phyloP scores from a whole-genome alignment of 2,113 vertebrate genomes.

The Ctenodactylus gundi region DNA sequence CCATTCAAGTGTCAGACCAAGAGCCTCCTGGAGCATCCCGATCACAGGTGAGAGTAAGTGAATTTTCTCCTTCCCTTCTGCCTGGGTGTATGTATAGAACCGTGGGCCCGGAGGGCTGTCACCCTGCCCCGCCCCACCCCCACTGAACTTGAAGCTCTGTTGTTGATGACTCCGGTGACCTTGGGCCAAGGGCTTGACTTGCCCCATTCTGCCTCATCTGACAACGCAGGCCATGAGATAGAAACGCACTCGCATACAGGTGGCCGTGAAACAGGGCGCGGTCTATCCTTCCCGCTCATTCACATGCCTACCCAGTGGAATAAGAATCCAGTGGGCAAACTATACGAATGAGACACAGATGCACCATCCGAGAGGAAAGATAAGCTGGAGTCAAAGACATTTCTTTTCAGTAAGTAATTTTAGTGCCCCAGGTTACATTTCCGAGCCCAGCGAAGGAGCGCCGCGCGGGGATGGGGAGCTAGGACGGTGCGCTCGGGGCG shows the following conservation, averaged over 20 bases:
- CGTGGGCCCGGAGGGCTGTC: no score
- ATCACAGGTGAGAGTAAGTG: not conserved
- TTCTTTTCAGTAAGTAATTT: slow-evolving; percentile 16
- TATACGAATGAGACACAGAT: slow-evolving; percentile 22
- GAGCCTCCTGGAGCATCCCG: not conserved
- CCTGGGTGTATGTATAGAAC: not conserved
- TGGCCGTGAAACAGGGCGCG: no score
- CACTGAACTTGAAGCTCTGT: not conserved
- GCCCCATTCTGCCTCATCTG: not conserved
- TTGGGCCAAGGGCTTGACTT: not conserved
- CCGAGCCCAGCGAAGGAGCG: not conserved
- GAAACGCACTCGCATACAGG: no score
- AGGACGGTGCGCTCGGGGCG: not conserved
- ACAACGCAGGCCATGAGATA: no score
- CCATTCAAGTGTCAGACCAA: not conserved
- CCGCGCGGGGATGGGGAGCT: not conserved
- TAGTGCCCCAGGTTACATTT: slow-evolving; percentile 1
- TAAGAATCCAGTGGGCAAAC: not conserved
- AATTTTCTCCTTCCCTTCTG: not conserved
- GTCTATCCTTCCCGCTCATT: not conserved
- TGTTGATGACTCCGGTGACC: not conserved
- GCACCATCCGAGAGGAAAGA: not conserved
- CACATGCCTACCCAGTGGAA: not conserved
- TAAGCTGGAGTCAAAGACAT: not conserved
- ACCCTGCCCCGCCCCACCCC: no score